Evolutionary conservation across 2,113 vertebrate genomes (phyloP).

Genomic region (Xiphias gladius): DNA sequence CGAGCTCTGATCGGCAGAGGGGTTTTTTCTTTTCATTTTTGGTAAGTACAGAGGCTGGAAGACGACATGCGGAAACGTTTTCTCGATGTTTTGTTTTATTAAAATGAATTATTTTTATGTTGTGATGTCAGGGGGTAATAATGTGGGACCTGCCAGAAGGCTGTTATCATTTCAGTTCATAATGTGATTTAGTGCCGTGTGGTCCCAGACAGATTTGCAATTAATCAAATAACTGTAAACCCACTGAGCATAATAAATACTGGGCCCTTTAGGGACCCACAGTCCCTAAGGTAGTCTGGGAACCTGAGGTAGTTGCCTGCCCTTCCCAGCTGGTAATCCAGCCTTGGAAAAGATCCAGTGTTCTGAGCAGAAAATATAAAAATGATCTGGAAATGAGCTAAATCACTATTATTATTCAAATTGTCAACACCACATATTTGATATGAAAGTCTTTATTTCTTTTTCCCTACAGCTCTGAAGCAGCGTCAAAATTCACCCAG

Average conservation of each 20-base stretch:
- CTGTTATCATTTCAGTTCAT: neutral
- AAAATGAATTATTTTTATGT: too few relatives aligned
- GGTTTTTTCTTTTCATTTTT: too few relatives aligned
- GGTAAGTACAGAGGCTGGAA: too few relatives aligned
- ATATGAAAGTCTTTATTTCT: conserved; percentile 6
- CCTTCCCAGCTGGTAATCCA: neutral
- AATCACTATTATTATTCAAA: neutral
- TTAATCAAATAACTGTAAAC: conserved; percentile 8
- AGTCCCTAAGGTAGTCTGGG: neutral
- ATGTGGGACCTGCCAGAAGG: neutral
- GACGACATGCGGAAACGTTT: too few relatives aligned
- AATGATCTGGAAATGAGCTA: neutral
- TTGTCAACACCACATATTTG: neutral
- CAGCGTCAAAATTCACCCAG: conserved; percentile 77
- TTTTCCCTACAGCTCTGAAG: conserved; percentile 74
- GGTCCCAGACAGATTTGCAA: conserved; percentile 9
- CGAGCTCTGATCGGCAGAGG: too few relatives aligned
- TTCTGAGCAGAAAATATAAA: neutral
- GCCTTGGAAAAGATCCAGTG: neutral
- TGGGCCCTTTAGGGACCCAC: neutral
- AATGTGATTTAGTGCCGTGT: neutral
- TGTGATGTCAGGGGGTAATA: neutral
- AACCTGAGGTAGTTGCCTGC: neutral
- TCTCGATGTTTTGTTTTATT: too few relatives aligned
- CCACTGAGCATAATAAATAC: conserved; percentile 13